Evolutionary conservation across 2,113 vertebrate genomes (phyloP).

Genomic region (Cheirogaleus medius): DNA sequence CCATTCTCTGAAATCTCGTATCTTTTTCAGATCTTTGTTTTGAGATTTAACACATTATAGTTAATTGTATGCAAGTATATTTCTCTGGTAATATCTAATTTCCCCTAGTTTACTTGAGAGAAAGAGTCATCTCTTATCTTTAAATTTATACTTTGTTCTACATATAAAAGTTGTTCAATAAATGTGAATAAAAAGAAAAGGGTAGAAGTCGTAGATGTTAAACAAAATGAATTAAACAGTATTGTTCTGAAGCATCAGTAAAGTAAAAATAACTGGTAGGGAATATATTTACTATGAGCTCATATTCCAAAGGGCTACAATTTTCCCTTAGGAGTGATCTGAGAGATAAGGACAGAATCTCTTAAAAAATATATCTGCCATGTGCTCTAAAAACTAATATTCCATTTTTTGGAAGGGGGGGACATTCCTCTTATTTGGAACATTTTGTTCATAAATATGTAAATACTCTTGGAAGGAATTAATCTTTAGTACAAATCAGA

Average conservation of each 20-base stretch:
- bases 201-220: not conserved
- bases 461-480: not conserved
- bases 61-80: not conserved
- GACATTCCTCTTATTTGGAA: not conserved
- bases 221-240: not conserved
- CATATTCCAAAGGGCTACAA: not conserved
- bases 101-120: not conserved
- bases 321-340: not conserved
- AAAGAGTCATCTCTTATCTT: not conserved
- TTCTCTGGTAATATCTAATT: not conserved
- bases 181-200: not conserved
- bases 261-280: not conserved
- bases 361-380: not conserved
- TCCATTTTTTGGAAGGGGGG: not conserved
- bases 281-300: not conserved
- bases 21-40: not conserved
- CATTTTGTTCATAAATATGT: not conserved
- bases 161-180: not conserved
- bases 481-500: not conserved
- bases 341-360: not conserved
- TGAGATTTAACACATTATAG: not conserved
- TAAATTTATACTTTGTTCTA: not conserved
- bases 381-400: not conserved
- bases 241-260: not conserved
- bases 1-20: not conserved